These are phyloP conservation scores for Labia minor DNA, from an alignment of 2,888 invertebrate species.

Conservation along the genomic window DNA sequence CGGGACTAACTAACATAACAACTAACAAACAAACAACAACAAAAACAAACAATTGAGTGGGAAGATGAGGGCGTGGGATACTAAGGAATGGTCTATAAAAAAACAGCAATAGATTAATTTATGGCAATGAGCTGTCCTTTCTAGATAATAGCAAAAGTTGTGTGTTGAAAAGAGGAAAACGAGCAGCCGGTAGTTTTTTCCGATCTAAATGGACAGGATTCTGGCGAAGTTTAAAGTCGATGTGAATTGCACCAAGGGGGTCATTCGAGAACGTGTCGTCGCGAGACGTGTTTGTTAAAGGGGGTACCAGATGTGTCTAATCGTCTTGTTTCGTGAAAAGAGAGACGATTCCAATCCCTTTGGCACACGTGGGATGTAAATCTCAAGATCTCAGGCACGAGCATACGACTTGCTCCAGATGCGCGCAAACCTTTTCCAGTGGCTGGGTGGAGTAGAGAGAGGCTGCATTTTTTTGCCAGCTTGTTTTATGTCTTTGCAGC, in stretches of 20 bases:
- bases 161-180: background rate
- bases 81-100: background rate
- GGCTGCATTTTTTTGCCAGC: too few species aligned
- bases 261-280: background rate
- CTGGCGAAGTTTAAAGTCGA: background rate
- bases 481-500: too few species aligned
- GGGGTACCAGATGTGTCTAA: background rate
- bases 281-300: background rate
- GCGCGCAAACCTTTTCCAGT: background rate
- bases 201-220: background rate
- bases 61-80: background rate
- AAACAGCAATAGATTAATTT: background rate
- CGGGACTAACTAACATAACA: background rate
- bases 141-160: background rate
- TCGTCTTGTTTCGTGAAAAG: background rate
- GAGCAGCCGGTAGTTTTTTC: background rate
- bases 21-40: background rate
- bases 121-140: constrained; percentile 13
- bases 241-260: constrained; percentile 6
- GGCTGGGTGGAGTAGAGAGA: too few species aligned
- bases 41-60: background rate
- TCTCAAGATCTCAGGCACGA: background rate
- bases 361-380: constrained; percentile 3
- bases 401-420: background rate
- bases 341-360: background rate